phyloP scores from a whole-genome alignment of 1,140 invertebrate species.

The Drosophila bocki region DNA sequence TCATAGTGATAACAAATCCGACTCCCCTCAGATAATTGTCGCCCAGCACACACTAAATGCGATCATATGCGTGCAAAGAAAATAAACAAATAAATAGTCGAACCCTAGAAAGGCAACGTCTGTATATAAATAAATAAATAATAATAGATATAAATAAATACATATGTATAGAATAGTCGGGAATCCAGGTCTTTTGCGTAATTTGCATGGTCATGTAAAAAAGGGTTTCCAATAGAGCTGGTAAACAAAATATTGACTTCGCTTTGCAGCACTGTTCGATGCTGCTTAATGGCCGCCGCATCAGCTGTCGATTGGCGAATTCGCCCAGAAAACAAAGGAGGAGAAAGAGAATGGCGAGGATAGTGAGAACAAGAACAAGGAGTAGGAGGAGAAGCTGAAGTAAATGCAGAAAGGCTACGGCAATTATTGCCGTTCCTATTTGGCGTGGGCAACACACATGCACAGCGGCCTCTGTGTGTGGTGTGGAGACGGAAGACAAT shows the following conservation, averaged over 20 bases:
- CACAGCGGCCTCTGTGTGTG: conserved; percentile 8
- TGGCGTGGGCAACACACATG: conserved; percentile 30
- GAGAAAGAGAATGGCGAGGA: neutral
- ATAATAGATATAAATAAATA: neutral
- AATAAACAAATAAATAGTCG: conserved; percentile 22
- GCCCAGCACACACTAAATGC: conserved; percentile 7
- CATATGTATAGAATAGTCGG: conserved; percentile 1
- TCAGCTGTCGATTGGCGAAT: conserved; percentile 50
- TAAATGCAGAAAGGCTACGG: conserved; percentile 25
- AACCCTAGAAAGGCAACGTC: neutral
- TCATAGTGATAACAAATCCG: conserved; percentile 31
- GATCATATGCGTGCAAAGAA: conserved; percentile 27
- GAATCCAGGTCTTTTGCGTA: conserved; percentile 2
- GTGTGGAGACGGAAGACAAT: conserved; percentile 17
- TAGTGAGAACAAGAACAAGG: neutral
- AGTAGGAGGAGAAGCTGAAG: conserved; percentile 3
- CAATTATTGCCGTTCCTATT: conserved; percentile 43
- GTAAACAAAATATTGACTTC: conserved; percentile 21
- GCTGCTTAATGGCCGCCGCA: conserved; percentile 37
- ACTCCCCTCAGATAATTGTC: conserved; percentile 31
- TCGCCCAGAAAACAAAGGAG: conserved; percentile 20
- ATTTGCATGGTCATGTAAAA: neutral
- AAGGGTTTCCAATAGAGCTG: conserved; percentile 3
- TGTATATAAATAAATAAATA: neutral
- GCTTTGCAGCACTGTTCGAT: conserved; percentile 25